These are phyloP conservation scores for Dasypogon diadema DNA, from an alignment of 2,888 invertebrate species.

Conservation along the genomic window DNA sequence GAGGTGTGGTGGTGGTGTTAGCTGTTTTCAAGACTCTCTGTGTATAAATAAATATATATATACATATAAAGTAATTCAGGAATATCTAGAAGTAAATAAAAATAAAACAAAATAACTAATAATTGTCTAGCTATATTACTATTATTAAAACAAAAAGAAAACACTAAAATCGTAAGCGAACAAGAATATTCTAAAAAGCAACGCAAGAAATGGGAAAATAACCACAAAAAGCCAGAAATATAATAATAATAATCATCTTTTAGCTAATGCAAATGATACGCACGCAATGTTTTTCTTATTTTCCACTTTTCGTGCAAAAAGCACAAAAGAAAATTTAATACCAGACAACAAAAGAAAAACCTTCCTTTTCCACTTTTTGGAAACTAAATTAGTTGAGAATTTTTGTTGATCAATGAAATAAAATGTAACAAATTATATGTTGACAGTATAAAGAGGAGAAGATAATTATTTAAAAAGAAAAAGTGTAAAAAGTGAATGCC, in stretches of 20 bases:
- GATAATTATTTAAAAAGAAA: not conserved
- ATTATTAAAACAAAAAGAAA: not conserved
- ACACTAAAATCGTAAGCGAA: not conserved
- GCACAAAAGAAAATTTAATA: too few relatives aligned
- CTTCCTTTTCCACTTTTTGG: too few relatives aligned
- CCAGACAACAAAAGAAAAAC: too few relatives aligned
- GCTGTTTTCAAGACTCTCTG: not conserved
- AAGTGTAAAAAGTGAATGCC: constrained; percentile 36
- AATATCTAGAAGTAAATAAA: not conserved
- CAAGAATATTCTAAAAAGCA: not conserved
- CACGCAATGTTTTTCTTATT: not conserved
- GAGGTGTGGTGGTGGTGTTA: not conserved
- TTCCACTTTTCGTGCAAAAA: not conserved
- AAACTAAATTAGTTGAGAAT: not conserved
- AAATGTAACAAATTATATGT: not conserved
- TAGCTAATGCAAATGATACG: not conserved
- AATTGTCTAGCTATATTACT: not conserved
- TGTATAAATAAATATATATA: not conserved
- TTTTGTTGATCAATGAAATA: not conserved
- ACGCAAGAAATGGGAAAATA: too few relatives aligned
- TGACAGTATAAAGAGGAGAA: not conserved
- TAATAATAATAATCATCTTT: not conserved
- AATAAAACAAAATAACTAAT: not conserved
- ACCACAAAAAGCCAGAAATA: not conserved
- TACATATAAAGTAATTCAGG: too few relatives aligned